These are phyloP conservation scores for Heliocidaris tuberculata DNA, from an alignment of 35 echinoderm and acorn worm species.

Conservation along the genomic window DNA sequence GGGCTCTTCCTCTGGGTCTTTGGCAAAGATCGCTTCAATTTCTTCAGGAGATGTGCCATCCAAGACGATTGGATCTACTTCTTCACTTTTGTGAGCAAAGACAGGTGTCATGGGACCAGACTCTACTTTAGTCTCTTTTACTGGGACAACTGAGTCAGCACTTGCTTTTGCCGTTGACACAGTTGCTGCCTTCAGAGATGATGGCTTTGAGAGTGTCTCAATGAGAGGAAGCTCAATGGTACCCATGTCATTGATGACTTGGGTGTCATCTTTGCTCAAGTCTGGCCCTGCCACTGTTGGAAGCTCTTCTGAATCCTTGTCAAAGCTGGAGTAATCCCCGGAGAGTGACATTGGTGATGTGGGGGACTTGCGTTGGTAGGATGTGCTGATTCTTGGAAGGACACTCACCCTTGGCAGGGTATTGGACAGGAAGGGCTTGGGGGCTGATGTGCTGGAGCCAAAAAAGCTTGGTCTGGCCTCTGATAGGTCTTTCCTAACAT, in stretches of 20 bases:
- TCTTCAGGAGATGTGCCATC: constrained; percentile 28
- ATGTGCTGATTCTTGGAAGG: constrained; percentile 51
- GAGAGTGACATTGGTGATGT: constrained; percentile 15
- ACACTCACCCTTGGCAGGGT: constrained; percentile 54
- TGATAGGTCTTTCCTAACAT: neutral
- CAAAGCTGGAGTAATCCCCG: neutral
- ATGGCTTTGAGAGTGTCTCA: constrained; percentile 21
- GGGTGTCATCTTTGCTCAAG: neutral
- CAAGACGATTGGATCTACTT: neutral
- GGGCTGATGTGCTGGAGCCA: neutral
- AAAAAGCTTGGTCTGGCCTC: constrained; percentile 12
- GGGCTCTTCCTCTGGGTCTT: constrained; percentile 16
- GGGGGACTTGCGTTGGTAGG: constrained; percentile 37
- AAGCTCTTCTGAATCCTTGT: neutral
- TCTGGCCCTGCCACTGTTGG: constrained; percentile 4
- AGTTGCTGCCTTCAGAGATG: neutral
- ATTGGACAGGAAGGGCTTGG: neutral
- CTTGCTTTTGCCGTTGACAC: too few species aligned
- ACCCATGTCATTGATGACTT: constrained; percentile 2
- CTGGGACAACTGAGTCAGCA: neutral
- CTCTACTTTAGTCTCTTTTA: neutral
- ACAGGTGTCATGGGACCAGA: constrained; percentile 31
- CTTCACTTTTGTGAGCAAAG: neutral
- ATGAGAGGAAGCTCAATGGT: constrained; percentile 23
- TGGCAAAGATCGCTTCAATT: neutral